phyloP scores from a whole-genome alignment of 2,113 vertebrate genomes.

The Scatophagus argus region DNA sequence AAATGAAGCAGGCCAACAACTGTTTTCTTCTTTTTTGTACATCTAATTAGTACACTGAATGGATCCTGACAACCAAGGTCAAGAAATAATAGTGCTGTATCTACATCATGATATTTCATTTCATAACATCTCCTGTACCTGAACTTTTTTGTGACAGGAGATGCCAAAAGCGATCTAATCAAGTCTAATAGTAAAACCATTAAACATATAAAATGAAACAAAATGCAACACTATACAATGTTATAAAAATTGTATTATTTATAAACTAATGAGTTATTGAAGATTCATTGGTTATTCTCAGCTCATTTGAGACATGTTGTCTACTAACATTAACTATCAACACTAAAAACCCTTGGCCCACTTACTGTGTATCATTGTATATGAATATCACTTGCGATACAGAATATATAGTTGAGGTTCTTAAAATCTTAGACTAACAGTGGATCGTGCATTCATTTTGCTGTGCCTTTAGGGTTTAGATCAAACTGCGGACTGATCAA shows the following conservation, averaged over 20 bases:
- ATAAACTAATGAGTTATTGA: no score
- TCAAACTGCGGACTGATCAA: not conserved
- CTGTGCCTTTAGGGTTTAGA: not conserved
- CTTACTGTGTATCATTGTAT: no score
- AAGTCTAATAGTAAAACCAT: no score
- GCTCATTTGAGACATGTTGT: not conserved
- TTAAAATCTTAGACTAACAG: not conserved
- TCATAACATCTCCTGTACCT: not conserved
- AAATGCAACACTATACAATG: no score
- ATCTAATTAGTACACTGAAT: not conserved
- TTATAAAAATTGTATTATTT: no score
- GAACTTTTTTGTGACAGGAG: not conserved
- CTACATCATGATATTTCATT: not conserved
- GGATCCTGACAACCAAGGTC: not conserved
- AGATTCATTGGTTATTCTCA: no score
- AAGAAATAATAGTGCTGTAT: not conserved
- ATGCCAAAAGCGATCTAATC: not conserved
- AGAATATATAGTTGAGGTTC: no score
- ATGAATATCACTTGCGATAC: no score
- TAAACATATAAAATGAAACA: no score
- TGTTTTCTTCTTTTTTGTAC: not conserved
- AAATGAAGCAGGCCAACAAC: not conserved
- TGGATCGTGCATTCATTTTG: no score
- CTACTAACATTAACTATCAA: no score
- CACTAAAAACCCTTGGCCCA: no score